Base-by-base conservation (phyloP, 2,113 vertebrate genomes). In the Hippocampus abdominalis region DNA sequence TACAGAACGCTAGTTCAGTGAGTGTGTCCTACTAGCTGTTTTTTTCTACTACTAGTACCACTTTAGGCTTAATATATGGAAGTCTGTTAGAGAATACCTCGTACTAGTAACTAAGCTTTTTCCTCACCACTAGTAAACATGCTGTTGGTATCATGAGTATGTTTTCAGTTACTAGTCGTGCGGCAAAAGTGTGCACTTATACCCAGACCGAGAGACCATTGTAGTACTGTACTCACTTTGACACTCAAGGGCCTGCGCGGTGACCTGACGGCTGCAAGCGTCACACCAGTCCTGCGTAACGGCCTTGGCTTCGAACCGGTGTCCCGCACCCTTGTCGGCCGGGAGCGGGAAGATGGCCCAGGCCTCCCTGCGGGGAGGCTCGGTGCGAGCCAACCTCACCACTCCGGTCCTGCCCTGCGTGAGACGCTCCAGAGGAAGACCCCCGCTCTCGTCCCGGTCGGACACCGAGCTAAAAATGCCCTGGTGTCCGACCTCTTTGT, bases 241-340 rank as follows among this genome's bases (percentile, higher is more conserved):
- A 86, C 96, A 96, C 86, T 93, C 92, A 76, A 94, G 91, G 8
- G 93, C 91, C 57, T 74, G 86, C 53, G 90, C 88, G 63, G 85
- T 88, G 89, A 96, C 92, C 78, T 86, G 92, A 0, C 83, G 82
- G 53, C 90, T 95, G 74, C 95, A 96, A 68, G 92, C 92, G 79
- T 96, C 95, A 68, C 95, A 96, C 95, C 95, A 96, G 76, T 93
- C 94, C 18, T 79, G 85, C 20, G 66, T 84, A 57, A 93, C 92
- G 15, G 84, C 76, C 42, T 80, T 71, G 27, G 80, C 75, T 6
- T 54, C 67, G 85, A 97, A 97, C 77, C 88, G 23, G 85, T 97
- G 95, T 0, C 95, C 95, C 51, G 91, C 93, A 20, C 94, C 95
- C 13, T 8, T 86, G 77, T 94, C 94, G 1, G 81, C 64, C 42